These are phyloP conservation scores for Saturnia pavonia DNA, from an alignment of 2,888 invertebrate species.

Conservation along the genomic window DNA sequence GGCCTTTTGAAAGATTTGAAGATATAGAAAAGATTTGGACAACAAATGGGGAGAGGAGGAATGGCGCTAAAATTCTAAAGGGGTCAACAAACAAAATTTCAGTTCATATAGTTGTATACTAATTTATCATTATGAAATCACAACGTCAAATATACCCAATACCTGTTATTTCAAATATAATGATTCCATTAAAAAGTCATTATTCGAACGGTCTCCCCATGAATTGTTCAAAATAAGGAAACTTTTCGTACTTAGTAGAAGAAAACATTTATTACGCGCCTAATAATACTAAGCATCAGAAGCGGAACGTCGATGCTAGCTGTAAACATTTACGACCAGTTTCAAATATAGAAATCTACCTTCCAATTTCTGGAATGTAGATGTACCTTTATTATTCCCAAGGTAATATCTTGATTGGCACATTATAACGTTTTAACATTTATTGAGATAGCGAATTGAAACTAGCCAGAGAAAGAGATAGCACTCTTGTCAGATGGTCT, in stretches of 20 bases:
- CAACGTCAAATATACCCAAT: not conserved
- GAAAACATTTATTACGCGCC: slow-evolving; percentile 81
- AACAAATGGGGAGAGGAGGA: slow-evolving; percentile 47
- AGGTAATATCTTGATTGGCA: slow-evolving; percentile 15
- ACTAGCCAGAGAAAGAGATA: slow-evolving; percentile 52
- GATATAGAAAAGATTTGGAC: slow-evolving; percentile 48
- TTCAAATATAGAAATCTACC: slow-evolving; percentile 64
- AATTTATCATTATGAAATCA: not conserved
- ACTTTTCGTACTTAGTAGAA: slow-evolving; percentile 58
- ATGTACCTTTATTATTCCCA: slow-evolving; percentile 33
- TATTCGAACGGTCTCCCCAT: slow-evolving; percentile 42
- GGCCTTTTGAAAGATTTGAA: slow-evolving; percentile 47
- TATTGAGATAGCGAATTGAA: slow-evolving; percentile 62
- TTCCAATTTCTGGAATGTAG: slow-evolving; percentile 36
- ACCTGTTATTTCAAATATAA: not conserved
- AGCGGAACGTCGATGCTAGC: slow-evolving; percentile 77
- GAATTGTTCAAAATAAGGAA: slow-evolving; percentile 61
- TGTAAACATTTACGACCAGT: slow-evolving; percentile 75
- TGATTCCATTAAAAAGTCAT: not conserved
- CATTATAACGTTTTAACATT: slow-evolving; percentile 16
- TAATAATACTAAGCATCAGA: slow-evolving; percentile 79
- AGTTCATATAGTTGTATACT: not conserved
- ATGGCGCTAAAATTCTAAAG: not conserved
- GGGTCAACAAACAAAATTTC: not conserved
- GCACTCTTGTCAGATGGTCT: slow-evolving; percentile 49